phyloP scores from a whole-genome alignment of 2,888 invertebrate genomes.

The Spilosoma lubricipeda region DNA sequence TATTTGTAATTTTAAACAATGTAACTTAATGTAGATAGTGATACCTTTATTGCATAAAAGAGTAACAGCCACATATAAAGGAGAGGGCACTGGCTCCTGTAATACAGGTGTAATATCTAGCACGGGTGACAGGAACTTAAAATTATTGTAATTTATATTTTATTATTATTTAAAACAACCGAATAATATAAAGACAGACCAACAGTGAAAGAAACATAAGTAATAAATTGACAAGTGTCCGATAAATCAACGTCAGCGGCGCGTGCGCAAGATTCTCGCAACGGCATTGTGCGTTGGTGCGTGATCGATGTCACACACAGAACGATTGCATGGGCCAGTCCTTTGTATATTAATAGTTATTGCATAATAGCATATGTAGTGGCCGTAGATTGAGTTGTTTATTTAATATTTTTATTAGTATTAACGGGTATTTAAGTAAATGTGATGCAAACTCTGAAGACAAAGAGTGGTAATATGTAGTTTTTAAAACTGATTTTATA shows the following conservation, averaged over 20 bases:
- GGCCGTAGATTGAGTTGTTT: background rate
- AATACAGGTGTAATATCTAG: no score
- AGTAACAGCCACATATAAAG: no score
- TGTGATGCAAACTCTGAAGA: background rate
- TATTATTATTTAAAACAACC: no score
- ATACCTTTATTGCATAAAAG: no score
- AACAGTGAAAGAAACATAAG: constrained; percentile 9
- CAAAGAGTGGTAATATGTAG: no score
- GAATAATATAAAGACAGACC: background rate
- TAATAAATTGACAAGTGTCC: constrained; percentile 25
- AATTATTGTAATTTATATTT: no score
- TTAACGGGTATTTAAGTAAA: background rate
- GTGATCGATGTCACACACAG: constrained; percentile 13
- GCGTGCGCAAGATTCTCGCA: constrained; percentile 20
- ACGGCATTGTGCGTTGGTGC: constrained; percentile 15
- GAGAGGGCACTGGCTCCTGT: no score
- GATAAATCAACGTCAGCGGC: constrained; percentile 47
- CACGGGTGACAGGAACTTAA: no score
- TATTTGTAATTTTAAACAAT: no score
- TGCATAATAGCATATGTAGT: background rate
- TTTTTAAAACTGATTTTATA: no score
- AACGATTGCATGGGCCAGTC: background rate
- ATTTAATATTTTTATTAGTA: background rate
- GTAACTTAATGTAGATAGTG: no score
- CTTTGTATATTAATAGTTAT: background rate